Evolutionary conservation across 2,113 vertebrate genomes (phyloP), one percentile per base, ranked within the genome.

Genomic region (Cyanistes caeruleus): DNA sequence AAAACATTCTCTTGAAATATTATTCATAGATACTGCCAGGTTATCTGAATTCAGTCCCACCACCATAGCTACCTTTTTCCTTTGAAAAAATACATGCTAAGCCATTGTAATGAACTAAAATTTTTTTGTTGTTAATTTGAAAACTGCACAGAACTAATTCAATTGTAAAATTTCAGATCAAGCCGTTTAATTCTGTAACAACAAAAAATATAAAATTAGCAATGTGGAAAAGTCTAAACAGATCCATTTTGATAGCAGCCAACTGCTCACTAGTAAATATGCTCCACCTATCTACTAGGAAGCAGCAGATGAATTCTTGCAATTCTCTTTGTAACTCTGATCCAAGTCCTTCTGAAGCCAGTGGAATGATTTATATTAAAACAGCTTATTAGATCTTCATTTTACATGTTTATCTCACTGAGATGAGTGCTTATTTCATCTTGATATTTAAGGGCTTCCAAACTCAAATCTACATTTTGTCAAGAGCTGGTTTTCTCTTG

Each of bases 281-380:
- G 46, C 72, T 92, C 65, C 83, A 92, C 75, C 67, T 88, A 44
- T 81, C 67, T 90, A 15, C 58, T 49, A 73, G 72, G 85, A 87
- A 86, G 72, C 52, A 90, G 59, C 72, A 95, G 68, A 79, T 70
- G 79, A 95, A 92, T 95, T 96, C 63, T 69, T 91, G 68, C 63
- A 95, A 41, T 84, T 92, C 43, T 63, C 85, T 76, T 46, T 90
- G 46, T 77, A 70, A 63, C 58, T 84, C 51, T 43, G 72, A 65
- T 93, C 88, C 94, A 94, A 95, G 73, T 67, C 46, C 31, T 86
- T 53, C 79, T 77, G 51, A 77, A 86, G 88, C 63, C 80, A 70
- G 33, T 59, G 60, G 72, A 84, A 95, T 89, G 59, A 80, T 70
- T 90, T 92, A 24, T 84, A 53, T 74, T 84, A 63, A 77, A 76